These are phyloP conservation scores for Hirudo medicinalis DNA, from an alignment of 1,140 invertebrate genomes.

Conservation along the genomic window DNA sequence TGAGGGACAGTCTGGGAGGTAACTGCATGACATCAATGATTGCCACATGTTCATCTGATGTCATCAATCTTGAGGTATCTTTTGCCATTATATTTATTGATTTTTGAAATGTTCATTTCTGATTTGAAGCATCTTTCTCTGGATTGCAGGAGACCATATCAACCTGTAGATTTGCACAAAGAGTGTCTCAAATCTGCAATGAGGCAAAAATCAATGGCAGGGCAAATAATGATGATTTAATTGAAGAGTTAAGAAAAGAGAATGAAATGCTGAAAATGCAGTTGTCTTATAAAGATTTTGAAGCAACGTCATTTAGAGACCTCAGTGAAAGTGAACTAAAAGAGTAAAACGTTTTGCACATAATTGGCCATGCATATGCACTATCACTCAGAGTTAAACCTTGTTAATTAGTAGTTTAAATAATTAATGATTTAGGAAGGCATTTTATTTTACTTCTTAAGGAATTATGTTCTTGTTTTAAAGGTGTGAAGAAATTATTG, in stretches of 20 bases:
- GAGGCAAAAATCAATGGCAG: constrained; percentile 47
- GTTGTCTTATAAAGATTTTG: constrained; percentile 37
- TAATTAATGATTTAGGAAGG: no score
- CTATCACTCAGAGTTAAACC: no score
- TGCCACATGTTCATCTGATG: constrained; percentile 48
- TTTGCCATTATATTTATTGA: not conserved
- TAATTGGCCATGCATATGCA: no score
- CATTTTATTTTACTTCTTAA: no score
- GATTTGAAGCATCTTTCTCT: not conserved
- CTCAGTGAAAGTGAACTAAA: constrained; percentile 18
- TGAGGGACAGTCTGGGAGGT: constrained; percentile 52
- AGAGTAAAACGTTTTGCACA: not conserved
- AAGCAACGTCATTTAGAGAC: constrained; percentile 21
- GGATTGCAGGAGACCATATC: constrained; percentile 48
- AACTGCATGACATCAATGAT: constrained; percentile 57
- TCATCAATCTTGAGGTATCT: constrained; percentile 43
- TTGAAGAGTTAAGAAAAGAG: constrained; percentile 42
- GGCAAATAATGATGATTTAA: constrained; percentile 45
- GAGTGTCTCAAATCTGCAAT: constrained; percentile 52
- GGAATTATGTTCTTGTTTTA: no score
- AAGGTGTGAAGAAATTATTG: no score
- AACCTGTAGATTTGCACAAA: constrained; percentile 54
- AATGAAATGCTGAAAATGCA: constrained; percentile 33
- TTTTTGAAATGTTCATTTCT: not conserved
- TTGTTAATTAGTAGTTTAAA: no score